Evolutionary conservation across 2,113 vertebrate species (phyloP), one percentile per base, ranked within the genome.

Genomic region (Epinephelus fuscoguttatus): DNA sequence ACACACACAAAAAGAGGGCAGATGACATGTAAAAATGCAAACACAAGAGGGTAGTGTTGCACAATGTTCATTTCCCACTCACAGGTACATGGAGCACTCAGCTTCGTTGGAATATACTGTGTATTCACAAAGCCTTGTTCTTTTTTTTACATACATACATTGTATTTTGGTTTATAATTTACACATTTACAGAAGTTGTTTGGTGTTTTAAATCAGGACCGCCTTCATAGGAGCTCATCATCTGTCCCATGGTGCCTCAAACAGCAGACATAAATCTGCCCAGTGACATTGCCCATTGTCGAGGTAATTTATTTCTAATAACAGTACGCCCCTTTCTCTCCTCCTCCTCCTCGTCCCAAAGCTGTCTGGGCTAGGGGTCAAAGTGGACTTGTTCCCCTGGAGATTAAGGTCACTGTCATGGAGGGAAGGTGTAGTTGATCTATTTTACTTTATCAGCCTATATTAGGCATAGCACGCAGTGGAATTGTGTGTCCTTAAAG

Each of bases 391-490:
- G 17, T 61, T 79, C 37, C 90, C 72, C 75, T 63, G 53, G 83
- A 92, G 89, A 89, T 80, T 57, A 84, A 87, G 82, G 77, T 81
- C 47, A 45, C 69, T 21, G 42, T 79, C 81, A 79, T 61, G 67
- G 85, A 87, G 81, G 74, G 71, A 84, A 84, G 82, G 83, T 76
- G 66, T 84, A 81, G 81, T 84, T 80, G 72, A 83, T 66, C 37
- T 84, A 70, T 88, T 86, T 80, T 60, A 81, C 80, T 87, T 75
- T 89, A 88, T 92, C 78, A 84, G 93, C 94, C 94, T 94, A 94
- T 93, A 92, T 94, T 94, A 94, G 94, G 94, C 91, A 1, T 53
- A 78, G 86, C 81, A 82, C 63, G 40, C 52, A 59, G 83, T 91
- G 87, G 76, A 85, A 88, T 89, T 33, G 62, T 23, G 84, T 89